These are phyloP conservation scores for Hirudinaria manillensis DNA, from an alignment of 2,888 invertebrate species.

Conservation along the genomic window DNA sequence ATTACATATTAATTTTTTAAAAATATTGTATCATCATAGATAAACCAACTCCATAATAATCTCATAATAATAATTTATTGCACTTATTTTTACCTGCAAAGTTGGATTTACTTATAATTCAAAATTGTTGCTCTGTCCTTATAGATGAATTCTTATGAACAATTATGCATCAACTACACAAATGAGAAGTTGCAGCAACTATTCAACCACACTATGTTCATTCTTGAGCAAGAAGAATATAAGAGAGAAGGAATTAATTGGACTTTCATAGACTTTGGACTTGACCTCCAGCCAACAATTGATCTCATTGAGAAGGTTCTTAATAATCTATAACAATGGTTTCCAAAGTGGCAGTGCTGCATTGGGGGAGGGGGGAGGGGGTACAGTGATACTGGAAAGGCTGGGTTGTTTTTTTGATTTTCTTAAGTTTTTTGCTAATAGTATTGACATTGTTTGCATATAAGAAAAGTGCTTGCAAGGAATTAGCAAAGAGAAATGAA, in stretches of 20 bases:
- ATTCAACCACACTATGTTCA: constrained; percentile 99
- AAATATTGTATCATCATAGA: too few species aligned
- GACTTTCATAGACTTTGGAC: constrained; percentile 99
- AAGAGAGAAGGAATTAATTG: constrained; percentile 98
- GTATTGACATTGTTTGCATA: too few species aligned
- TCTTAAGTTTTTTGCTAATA: too few species aligned
- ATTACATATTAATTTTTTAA: too few species aligned
- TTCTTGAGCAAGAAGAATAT: constrained; percentile 98
- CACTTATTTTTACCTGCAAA: too few species aligned
- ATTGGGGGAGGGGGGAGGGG: too few species aligned
- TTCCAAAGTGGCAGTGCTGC: too few species aligned
- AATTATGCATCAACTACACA: constrained; percentile 97
- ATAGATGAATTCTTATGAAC: constrained; percentile 90
- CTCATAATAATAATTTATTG: not conserved
- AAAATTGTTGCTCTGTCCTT: not conserved
- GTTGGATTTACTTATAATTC: too few species aligned
- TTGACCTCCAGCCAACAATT: constrained; percentile 97
- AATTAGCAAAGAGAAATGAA: too few species aligned
- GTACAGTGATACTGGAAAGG: too few species aligned
- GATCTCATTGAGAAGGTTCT: constrained; percentile 86
- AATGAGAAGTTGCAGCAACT: constrained; percentile 98
- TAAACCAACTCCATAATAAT: not conserved
- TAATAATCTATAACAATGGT: not conserved
- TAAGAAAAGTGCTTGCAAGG: too few species aligned
- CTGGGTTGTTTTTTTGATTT: too few species aligned